Evolutionary conservation across 92 coral and sea anemone species (phyloP), one percentile per base, ranked within the genome.

Genomic region (Heteractis magnifica): DNA sequence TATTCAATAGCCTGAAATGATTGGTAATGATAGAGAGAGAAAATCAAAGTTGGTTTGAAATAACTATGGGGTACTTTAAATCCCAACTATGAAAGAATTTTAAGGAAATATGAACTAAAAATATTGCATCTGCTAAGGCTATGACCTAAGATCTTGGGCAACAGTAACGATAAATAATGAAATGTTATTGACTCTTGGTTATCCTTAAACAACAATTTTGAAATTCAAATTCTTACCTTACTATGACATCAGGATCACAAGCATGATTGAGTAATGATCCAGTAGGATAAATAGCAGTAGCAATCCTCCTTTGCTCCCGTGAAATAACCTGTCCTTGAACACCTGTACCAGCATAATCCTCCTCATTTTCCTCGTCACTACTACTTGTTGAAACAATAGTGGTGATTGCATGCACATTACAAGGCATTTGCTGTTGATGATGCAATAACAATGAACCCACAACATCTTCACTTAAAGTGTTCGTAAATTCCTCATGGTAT

Each of bases 221-320:
- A 34, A 34, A 34, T 34, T 34, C 44, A 34, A 34, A 34, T 34
- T 80, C 91, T 82, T 55, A 97, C 99, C 99, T 97, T 12, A 97
- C 99, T 60, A 97, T 92, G 51, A 97, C 98, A 87, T 97, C 99
- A 11, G 99, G 99, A 81, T 97, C 99, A 89, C 99, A 97, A 74
- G 99, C 98, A 88, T 97, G 99, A 84, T 97, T 97, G 83, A 97
- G 85, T 71, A 97, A 72, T 20, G 94, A 94, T 19, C 97, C 99
- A 0, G 99, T 97, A 41, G 98, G 96, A 87, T 97, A 97, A 62
- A 97, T 88, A 23, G 94, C 99, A 11, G 92, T 85, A 4, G 95
- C 98, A 65, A 97, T 94, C 76, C 99, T 84, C 53, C 90, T 86
- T 88, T 94, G 99, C 82, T 97, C 98, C 23, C 98, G 84, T 34